Evolutionary conservation across 2,797 vertebrate genomes (phyloP), one percentile per base, ranked within the genome.

Genomic region (Hoplostethus atlanticus): DNA sequence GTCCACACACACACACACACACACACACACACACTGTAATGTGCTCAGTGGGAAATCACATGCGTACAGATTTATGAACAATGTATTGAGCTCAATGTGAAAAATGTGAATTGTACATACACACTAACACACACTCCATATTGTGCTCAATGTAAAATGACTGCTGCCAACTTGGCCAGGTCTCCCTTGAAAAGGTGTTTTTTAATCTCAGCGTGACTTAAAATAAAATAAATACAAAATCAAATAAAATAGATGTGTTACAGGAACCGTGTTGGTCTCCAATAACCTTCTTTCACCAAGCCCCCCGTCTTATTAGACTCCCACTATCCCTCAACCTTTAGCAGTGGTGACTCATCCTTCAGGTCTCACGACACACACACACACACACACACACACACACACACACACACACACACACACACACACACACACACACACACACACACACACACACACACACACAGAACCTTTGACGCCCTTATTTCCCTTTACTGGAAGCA

Each of bases 401-500:
- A 64, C 74, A 75, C 64, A 56, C 61, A 55, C 60, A 51, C 55
- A 48, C 66, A 62, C 50, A 53, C 44, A 30, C 52, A 60, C 52
- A 34, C 61, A 66, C 48, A 64, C 74, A 75, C 64, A 61, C 52
- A 62, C 38, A 66, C 66, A 60, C 66, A 56, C 55, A 52, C 54
- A 54, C 25, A 57, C 21, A 55, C 59, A 52, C 57, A 75, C 57
- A 56, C 55, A 52, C 54, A 54, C 25, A 57, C 21, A 55, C 59
- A 52, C 57, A 75, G 62, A 69, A 11, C 59, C 62, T 69, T 73
- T 51, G 60, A 60, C 55, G 67, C 55, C 6, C 51, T 46, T 68
- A 17, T 71, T 71, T 64, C 58, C 4, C 59, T 71, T 81, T 80
- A 84, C 82, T 82, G 82, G 84, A 88, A 90, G 81, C 81, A 87